Percentiles rank a stretch among this genome's conserved stretches.
phyloP scores from a whole-genome alignment of 2,888 invertebrate genomes.

The Pheosia gnoma region DNA sequence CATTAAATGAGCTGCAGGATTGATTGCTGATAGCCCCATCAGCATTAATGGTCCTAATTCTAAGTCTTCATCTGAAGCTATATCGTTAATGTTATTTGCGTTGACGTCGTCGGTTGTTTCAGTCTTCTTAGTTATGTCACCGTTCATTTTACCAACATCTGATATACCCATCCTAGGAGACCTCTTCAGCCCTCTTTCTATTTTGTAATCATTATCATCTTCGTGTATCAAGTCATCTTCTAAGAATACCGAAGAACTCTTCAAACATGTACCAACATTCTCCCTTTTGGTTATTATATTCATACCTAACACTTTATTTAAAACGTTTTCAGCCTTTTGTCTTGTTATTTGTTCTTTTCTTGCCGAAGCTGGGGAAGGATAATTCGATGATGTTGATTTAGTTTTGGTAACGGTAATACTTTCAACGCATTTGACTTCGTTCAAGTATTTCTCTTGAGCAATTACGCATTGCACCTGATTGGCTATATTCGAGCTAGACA shows the following conservation, averaged over 20 bases:
- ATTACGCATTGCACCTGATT: constrained; percentile 81
- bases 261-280: constrained; percentile 71
- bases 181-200: constrained; percentile 71
- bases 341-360: constrained; percentile 76
- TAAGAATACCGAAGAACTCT: constrained; percentile 76
- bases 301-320: constrained; percentile 79
- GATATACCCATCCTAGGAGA: constrained; percentile 79
- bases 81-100: constrained; percentile 62
- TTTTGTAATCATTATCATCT: constrained; percentile 71
- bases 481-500: constrained; percentile 77
- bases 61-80: constrained; percentile 83
- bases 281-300: constrained; percentile 76
- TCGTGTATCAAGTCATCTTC: constrained; percentile 74
- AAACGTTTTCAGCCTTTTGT: constrained; percentile 78
- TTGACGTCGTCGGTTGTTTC: constrained; percentile 67
- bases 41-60: constrained; percentile 87
- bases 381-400: constrained; percentile 57
- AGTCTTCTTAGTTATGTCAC: constrained; percentile 76
- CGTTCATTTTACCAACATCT: constrained; percentile 78
- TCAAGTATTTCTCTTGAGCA: constrained; percentile 80
- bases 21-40: constrained; percentile 86
- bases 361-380: constrained; percentile 67
- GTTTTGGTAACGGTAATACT: constrained; percentile 75
- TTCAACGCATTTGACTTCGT: constrained; percentile 80
- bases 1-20: constrained; percentile 85